These are phyloP conservation scores for Linyphia triangularis DNA, from an alignment of 2,888 invertebrate species.

Conservation along the genomic window DNA sequence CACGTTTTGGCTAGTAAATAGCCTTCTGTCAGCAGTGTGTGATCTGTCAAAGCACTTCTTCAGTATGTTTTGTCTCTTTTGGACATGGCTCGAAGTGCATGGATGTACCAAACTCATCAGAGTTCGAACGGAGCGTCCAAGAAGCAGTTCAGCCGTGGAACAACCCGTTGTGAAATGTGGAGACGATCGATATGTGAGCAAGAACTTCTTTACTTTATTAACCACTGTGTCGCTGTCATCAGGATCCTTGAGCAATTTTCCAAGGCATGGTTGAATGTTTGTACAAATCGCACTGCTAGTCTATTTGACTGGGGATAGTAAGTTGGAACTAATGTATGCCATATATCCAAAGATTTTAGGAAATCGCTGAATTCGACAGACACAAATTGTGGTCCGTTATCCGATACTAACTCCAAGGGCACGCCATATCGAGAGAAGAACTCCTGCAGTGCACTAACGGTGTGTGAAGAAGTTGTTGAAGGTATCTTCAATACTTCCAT, in stretches of 20 bases:
- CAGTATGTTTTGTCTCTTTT: conserved; percentile 16
- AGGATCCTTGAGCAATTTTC: neutral
- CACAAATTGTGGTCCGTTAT: neutral
- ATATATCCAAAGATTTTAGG: neutral
- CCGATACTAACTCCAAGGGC: conserved; percentile 1
- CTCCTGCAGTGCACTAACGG: neutral
- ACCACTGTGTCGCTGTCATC: neutral
- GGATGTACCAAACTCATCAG: neutral
- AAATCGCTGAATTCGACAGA: neutral
- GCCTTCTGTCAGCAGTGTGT: neutral
- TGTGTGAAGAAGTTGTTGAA: neutral
- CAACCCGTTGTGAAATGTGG: conserved; percentile 13
- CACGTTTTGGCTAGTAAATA: neutral
- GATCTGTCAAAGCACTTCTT: conserved; percentile 7
- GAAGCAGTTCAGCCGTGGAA: conserved; percentile 15
- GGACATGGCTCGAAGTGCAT: neutral
- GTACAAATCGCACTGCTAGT: neutral
- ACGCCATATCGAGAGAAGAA: neutral
- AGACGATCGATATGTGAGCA: conserved; percentile 1
- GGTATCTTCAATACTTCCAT: neutral
- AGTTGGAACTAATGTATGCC: neutral
- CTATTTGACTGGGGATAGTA: conserved; percentile 6
- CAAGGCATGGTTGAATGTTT: neutral
- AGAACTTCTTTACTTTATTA: neutral
- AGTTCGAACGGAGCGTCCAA: neutral